Conservation (phyloP, 2,797 vertebrate species). For the Enteromius paludinosus region DNA sequence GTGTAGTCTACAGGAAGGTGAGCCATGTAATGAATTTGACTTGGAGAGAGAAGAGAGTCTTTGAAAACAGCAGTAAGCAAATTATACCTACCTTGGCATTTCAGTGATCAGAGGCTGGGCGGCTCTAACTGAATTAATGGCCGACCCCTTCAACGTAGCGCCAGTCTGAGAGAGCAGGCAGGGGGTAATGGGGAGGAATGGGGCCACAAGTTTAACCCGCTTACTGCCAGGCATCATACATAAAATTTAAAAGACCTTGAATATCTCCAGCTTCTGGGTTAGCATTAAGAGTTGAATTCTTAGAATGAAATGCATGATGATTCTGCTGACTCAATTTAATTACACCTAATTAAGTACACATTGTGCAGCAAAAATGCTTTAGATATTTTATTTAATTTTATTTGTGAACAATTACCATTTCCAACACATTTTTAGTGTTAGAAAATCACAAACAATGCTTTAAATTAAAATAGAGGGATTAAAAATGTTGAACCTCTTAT, state of each 20-base stretch:
- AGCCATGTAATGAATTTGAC: slow-evolving; percentile 47
- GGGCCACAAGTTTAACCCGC: slow-evolving; percentile 43
- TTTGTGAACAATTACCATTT: not conserved
- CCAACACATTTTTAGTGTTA: too few species aligned
- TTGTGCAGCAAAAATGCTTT: not conserved
- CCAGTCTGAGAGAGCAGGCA: slow-evolving; percentile 25
- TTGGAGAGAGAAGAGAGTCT: slow-evolving; percentile 42
- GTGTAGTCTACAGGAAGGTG: slow-evolving; percentile 1
- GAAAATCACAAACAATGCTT: not conserved
- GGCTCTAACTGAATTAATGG: slow-evolving; percentile 50
- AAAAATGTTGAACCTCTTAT: not conserved
- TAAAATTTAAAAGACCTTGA: too few species aligned
- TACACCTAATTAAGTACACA: not conserved
- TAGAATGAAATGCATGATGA: not conserved
- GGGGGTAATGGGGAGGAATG: slow-evolving; percentile 37
- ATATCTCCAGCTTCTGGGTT: too few species aligned
- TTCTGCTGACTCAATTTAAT: not conserved
- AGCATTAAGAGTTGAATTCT: not conserved
- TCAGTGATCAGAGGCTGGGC: slow-evolving; percentile 34
- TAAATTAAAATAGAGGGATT: not conserved
- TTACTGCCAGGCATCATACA: not conserved
- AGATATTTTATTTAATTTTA: not conserved
- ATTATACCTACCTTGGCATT: slow-evolving; percentile 44
- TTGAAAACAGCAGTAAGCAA: slow-evolving; percentile 52
- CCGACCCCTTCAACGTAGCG: slow-evolving; percentile 22